Percentiles rank a stretch among this genome's conserved stretches.
Conservation (phyloP, 2,888 invertebrate species). For the Xylota sylvarum region DNA sequence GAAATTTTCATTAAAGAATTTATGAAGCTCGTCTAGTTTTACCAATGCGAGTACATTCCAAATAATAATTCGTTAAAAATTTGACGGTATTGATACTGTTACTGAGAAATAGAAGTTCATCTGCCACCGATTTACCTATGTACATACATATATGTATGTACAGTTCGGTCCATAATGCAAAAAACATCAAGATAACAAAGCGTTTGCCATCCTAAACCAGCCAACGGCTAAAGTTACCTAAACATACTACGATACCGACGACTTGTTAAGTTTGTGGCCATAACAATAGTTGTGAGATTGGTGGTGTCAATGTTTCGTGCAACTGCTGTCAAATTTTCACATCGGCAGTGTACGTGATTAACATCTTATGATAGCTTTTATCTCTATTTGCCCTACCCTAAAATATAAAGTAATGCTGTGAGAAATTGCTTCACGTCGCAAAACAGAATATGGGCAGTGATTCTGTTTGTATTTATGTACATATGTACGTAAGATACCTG, state of each 20-base stretch:
- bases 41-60: too few relatives aligned
- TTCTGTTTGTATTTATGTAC: background rate
- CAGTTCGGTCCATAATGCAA: background rate
- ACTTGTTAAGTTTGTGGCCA: background rate
- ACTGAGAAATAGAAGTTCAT: too few relatives aligned
- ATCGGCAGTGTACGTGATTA: conserved; percentile 24
- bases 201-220: background rate
- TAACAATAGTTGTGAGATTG: background rate
- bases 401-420: background rate
- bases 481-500: too few relatives aligned
- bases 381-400: background rate
- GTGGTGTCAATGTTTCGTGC: background rate
- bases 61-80: too few relatives aligned
- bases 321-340: conserved; percentile 8
- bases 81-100: background rate
- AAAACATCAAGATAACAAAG: background rate
- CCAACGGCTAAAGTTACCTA: background rate
- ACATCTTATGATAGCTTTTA: conserved; percentile 10
- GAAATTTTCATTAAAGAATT: too few relatives aligned
- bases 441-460: background rate
- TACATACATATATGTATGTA: too few relatives aligned
- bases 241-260: background rate
- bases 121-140: background rate
- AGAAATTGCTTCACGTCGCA: background rate
- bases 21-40: too few relatives aligned